These are phyloP conservation scores for Myotis yumanensis DNA, from an alignment of 2,113 vertebrate genomes.

Conservation along the genomic window DNA sequence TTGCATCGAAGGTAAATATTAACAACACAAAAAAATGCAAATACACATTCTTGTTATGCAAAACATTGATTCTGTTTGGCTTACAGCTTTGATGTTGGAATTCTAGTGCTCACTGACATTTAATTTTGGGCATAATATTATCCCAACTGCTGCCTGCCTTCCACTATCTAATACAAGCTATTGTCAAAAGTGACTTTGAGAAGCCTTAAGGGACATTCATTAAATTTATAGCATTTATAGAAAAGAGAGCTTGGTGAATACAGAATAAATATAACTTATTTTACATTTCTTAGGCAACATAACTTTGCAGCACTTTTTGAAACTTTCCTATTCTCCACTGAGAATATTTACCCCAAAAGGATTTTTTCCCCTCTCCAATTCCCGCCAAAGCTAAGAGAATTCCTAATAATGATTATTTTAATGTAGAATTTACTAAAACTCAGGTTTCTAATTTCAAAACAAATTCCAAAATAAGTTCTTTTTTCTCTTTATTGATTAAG, in stretches of 20 bases:
- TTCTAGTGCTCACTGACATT: constrained; percentile 73
- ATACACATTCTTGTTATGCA: constrained; percentile 52
- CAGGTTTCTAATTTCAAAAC: not conserved
- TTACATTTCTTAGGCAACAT: not conserved
- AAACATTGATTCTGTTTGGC: constrained; percentile 46
- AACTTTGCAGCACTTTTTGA: not conserved
- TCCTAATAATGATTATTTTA: not conserved
- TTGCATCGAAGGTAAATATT: constrained; percentile 59
- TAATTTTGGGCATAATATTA: constrained; percentile 66
- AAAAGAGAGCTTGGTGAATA: not conserved
- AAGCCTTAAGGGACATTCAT: not conserved
- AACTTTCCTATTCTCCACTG: not conserved
- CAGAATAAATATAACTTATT: not conserved
- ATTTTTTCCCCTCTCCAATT: not conserved
- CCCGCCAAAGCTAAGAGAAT: not conserved
- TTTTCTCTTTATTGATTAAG: no score
- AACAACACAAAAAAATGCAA: constrained; percentile 65
- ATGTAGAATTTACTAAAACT: not conserved
- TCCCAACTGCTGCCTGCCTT: constrained; percentile 46
- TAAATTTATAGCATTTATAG: constrained; percentile 29
- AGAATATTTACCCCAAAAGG: not conserved
- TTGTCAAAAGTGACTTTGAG: constrained; percentile 37
- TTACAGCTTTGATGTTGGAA: constrained; percentile 64
- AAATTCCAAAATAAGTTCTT: not conserved
- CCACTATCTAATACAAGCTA: not conserved